A percentile compares a stretch with the other conserved stretches of the same genome.
phyloP scores from a whole-genome alignment of 2,113 vertebrate species.

The Protobothrops mucrosquamatus region DNA sequence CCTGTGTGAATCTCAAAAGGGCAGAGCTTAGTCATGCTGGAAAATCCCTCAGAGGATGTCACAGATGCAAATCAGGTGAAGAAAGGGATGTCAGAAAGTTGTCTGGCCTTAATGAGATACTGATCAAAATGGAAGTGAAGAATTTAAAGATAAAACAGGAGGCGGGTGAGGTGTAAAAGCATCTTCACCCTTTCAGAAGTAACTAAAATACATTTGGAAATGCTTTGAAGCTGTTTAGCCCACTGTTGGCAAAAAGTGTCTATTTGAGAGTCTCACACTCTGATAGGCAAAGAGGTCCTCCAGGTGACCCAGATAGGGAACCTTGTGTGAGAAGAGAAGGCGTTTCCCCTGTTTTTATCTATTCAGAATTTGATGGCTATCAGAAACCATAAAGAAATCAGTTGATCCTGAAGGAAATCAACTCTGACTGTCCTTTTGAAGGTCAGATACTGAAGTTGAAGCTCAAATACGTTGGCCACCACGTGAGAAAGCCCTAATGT shows the following conservation, averaged over 20 bases:
- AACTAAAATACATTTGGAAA: not conserved
- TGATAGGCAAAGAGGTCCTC: not conserved
- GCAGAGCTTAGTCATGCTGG: not conserved
- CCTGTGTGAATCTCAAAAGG: constrained; percentile 11
- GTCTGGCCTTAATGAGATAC: not conserved
- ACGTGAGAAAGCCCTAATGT: not conserved
- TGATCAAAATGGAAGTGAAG: not conserved
- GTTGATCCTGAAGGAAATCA: not conserved
- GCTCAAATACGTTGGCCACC: not conserved
- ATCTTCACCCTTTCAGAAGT: not conserved
- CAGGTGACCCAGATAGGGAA: not conserved
- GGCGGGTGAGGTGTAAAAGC: not conserved
- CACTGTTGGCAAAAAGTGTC: not conserved
- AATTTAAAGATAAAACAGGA: not conserved
- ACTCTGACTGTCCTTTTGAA: not conserved
- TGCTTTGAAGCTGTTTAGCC: not conserved
- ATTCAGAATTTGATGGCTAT: not conserved
- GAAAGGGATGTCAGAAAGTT: not conserved
- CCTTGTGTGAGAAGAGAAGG: not conserved
- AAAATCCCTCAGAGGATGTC: not conserved
- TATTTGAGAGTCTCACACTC: not conserved
- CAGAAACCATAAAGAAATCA: not conserved
- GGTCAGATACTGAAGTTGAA: not conserved
- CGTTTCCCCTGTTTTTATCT: not conserved
- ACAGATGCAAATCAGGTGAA: not conserved